These are phyloP conservation scores for Halcyon malimbica DNA, from an alignment of 2,113 vertebrate species.

Conservation along the genomic window DNA sequence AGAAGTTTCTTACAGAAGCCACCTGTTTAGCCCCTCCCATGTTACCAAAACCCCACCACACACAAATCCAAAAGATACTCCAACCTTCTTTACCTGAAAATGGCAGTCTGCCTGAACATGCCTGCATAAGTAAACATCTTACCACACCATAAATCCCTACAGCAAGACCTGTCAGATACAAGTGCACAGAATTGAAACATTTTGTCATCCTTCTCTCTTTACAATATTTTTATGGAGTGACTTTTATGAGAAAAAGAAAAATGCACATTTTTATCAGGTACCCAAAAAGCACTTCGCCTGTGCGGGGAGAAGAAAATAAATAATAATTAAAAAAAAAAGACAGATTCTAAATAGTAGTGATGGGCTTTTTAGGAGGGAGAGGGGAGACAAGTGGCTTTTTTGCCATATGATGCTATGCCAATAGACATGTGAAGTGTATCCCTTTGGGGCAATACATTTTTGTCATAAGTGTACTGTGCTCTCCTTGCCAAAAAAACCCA, in stretches of 20 bases:
- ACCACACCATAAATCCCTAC: not conserved
- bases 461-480: not conserved
- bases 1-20: not conserved
- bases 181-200: not conserved
- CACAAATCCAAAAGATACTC: not conserved
- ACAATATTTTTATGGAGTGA: not conserved
- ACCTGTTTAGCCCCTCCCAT: not conserved
- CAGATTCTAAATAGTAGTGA: not conserved
- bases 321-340: not conserved
- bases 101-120: not conserved
- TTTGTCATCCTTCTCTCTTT: not conserved
- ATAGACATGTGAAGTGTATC: not conserved
- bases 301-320: accelerated
- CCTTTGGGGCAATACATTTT: not conserved
- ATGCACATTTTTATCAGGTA: not conserved
- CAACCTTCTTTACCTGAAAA: not conserved
- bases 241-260: not conserved
- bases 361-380: not conserved
- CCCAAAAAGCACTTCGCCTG: not conserved
- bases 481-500: not conserved
- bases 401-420: not conserved
- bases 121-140: not conserved
- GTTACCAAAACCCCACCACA: not conserved
- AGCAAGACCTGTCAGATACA: not conserved
- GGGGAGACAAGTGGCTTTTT: not conserved